Base-by-base conservation (phyloP, 2,113 vertebrate species). In the Tenrec ecaudatus region DNA sequence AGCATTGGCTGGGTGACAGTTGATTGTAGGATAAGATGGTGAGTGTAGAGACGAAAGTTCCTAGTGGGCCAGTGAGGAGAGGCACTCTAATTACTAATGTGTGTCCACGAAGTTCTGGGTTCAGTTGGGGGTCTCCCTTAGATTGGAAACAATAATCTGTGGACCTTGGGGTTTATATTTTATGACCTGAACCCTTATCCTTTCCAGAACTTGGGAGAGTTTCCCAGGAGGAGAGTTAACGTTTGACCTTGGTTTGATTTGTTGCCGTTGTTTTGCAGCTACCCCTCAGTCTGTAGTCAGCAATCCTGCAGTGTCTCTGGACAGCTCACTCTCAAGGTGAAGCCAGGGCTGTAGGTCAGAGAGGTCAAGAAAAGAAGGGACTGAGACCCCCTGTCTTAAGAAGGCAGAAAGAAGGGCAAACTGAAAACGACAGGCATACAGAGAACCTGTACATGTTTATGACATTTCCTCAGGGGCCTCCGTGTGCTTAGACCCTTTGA, bases 201-300 rank as follows among this genome's bases (percentile, higher is more conserved):
- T 96, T 93, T 96, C 84, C 68, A 29, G 77, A 53, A 33, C 60
- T 83, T 87, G 89, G 38, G 62, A 71, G 82, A 81, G 78, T 88
- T 69, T 82, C 90, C 76, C 62, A 88, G 77, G 57, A 92, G 31
- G 91, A 94, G 80, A 94, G 36, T 88, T 90, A 73, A 86, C 8
- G 3, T 89, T 93, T 93, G 93, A 66, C 89, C 77, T 91, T 68
- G 57, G 40, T 80, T 93, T 93, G 90, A 90, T 94, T 92, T 82
- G 86, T 93, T 92, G 53, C 40, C 22, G 64, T 91, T 90, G 62
- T 95, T 95, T 68, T 19, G 9, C 36, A 87, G 91, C 91, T 94
- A 81, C 38, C 91, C 76, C 36, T 95, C 57, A 10, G 60, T 79
- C 71, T 90, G 64, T 31, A 79, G 94, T 79, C 83, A 85, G 68